Evolutionary conservation across 2,113 vertebrate species (phyloP).

Genomic region (Willisornis vidua): DNA sequence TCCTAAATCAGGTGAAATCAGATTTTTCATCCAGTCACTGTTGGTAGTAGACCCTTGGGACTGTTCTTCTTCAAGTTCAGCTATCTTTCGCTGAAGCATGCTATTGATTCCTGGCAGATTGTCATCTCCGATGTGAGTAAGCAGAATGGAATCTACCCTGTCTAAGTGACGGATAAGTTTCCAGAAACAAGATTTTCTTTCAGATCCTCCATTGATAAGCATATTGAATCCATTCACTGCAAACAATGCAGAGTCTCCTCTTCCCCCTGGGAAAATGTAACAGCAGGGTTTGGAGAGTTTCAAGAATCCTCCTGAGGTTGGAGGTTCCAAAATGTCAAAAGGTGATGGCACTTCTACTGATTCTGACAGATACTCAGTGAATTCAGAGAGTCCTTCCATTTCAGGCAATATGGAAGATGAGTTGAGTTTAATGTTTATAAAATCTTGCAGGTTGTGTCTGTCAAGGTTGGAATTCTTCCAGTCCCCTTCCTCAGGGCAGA

Average conservation of each 20-base stretch:
- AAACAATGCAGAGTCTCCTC: conserved; percentile 92
- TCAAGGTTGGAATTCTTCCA: conserved; percentile 98
- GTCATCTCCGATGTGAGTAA: conserved; percentile 93
- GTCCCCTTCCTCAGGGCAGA: conserved; percentile 93
- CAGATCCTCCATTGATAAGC: conserved; percentile 95
- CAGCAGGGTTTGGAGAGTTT: conserved; percentile 98
- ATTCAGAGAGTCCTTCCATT: conserved; percentile 98
- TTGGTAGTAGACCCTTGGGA: conserved; percentile 93
- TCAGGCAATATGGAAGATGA: conserved; percentile 89
- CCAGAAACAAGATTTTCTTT: conserved; percentile 97
- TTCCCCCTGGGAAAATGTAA: conserved; percentile 94
- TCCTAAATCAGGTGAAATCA: conserved; percentile 95
- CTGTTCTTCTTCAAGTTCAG: conserved; percentile 92
- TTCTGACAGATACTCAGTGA: conserved; percentile 96
- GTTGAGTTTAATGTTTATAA: conserved; percentile 96
- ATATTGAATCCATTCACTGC: conserved; percentile 98
- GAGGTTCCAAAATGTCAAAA: conserved; percentile 94
- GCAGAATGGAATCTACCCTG: conserved; percentile 93
- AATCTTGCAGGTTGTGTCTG: conserved; percentile 96
- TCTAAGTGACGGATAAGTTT: conserved; percentile 95
- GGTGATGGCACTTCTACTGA: conserved; percentile 97
- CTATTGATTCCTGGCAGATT: conserved; percentile 96
- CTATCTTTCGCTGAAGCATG: conserved; percentile 92
- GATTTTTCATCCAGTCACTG: conserved; percentile 97
- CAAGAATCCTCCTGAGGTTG: conserved; percentile 93